Percentiles rank a stretch among this genome's conserved stretches.
phyloP scores from a whole-genome alignment of 2,888 invertebrate genomes.

The Halictus ligatus region DNA sequence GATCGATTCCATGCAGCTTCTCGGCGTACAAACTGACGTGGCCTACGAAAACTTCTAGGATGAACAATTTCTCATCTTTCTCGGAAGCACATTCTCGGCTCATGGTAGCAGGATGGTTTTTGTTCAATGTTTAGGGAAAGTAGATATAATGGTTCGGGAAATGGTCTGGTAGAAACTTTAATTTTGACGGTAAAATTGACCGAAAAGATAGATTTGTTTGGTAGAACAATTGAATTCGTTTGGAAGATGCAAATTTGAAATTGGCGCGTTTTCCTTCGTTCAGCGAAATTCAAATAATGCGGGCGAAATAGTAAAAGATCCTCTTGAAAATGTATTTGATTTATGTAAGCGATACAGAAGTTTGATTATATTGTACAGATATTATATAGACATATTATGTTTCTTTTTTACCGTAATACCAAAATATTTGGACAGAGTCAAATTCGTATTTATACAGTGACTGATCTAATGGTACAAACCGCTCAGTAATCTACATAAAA shows the following conservation, averaged over 20 bases:
- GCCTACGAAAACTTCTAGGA: conserved; percentile 52
- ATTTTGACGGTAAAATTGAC: conserved; percentile 20
- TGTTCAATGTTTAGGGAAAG: not conserved
- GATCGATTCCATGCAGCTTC: conserved; percentile 44
- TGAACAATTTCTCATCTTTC: conserved; percentile 40
- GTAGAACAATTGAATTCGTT: conserved; percentile 50
- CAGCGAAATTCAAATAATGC: not conserved
- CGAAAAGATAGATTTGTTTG: not conserved
- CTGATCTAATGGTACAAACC: no score
- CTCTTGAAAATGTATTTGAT: not conserved
- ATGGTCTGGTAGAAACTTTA: not conserved
- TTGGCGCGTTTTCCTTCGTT: not conserved
- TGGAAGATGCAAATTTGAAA: not conserved
- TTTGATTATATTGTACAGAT: not conserved
- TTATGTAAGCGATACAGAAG: not conserved
- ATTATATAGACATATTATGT: not conserved
- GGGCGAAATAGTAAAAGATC: not conserved
- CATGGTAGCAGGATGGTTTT: not conserved
- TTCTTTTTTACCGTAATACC: not conserved
- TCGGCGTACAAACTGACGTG: conserved; percentile 49
- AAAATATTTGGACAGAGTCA: not conserved
- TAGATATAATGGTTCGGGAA: not conserved
- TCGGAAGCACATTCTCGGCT: conserved; percentile 17
- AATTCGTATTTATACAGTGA: not conserved
- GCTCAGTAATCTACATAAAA: no score